Evolutionary conservation across 2,113 vertebrate genomes (phyloP).

Genomic region (Vombatus ursinus): DNA sequence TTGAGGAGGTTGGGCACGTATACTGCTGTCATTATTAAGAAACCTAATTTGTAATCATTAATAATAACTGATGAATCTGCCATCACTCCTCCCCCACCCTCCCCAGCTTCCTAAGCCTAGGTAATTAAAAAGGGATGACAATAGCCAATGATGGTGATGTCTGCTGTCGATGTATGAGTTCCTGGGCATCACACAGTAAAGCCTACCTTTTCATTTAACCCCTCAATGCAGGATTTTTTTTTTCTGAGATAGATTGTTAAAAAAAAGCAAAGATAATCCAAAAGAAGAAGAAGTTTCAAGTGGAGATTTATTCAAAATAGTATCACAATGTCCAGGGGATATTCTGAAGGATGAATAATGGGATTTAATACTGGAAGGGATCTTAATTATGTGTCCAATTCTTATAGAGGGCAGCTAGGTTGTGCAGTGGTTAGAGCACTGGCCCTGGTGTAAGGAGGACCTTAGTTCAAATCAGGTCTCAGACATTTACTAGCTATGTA

Average conservation of each 20-base stretch:
- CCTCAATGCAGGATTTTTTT: background rate
- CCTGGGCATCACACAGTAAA: background rate
- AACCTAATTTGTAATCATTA: conserved; percentile 44
- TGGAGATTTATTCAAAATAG: background rate
- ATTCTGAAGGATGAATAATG: background rate
- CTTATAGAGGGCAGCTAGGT: background rate
- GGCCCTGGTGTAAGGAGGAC: background rate
- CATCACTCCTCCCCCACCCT: conserved; percentile 22
- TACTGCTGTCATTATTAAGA: conserved; percentile 22
- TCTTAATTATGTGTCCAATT: background rate
- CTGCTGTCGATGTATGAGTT: background rate
- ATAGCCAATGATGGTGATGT: background rate
- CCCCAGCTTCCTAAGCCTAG: conserved; percentile 6
- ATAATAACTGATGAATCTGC: conserved; percentile 35
- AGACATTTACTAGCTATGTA: background rate
- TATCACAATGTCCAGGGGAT: background rate
- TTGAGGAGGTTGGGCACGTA: background rate
- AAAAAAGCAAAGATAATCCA: background rate
- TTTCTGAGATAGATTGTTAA: background rate
- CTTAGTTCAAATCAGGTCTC: background rate
- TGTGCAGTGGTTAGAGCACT: background rate
- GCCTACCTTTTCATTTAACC: background rate
- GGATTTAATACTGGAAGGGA: background rate
- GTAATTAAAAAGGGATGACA: conserved; percentile 34
- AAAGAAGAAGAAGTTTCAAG: background rate